Conservation (phyloP, 2,797 vertebrate genomes). For the Liasis olivaceus region DNA sequence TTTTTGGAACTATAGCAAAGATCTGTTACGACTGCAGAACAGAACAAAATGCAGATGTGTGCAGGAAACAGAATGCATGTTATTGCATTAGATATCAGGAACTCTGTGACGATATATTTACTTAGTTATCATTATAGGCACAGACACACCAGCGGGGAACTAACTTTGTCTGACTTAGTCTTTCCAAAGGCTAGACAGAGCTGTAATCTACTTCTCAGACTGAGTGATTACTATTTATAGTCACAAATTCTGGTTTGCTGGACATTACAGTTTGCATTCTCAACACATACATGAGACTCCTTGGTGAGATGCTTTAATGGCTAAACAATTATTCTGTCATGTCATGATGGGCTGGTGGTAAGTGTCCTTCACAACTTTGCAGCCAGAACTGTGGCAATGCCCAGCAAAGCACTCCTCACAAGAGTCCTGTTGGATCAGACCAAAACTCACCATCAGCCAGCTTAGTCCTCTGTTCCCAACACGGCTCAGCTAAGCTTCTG, state of each 20-base stretch:
- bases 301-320: not conserved
- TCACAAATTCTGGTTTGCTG: constrained; percentile 23
- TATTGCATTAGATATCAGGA: not conserved
- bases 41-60: not conserved
- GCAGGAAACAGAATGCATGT: not conserved
- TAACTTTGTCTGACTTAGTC: constrained; percentile 65
- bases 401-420: not conserved
- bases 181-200: constrained; percentile 54
- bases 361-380: not conserved
- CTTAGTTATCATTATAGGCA: not conserved
- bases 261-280: constrained; percentile 32
- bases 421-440: not conserved
- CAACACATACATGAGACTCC: constrained; percentile 24
- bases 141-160: not conserved
- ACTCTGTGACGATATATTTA: not conserved
- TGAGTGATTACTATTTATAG: constrained; percentile 68
- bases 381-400: not conserved
- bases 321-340: not conserved
- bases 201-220: constrained; percentile 67
- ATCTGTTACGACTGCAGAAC: not conserved
- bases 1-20: not conserved
- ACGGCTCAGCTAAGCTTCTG: not conserved
- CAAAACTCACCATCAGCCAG: not conserved
- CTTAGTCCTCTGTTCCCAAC: not conserved
- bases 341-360: not conserved